Percentiles rank a stretch among this genome's conserved stretches.
Evolutionary conservation across 2,797 vertebrate species (phyloP).

Genomic region (Rhabdophis nuchalis): DNA sequence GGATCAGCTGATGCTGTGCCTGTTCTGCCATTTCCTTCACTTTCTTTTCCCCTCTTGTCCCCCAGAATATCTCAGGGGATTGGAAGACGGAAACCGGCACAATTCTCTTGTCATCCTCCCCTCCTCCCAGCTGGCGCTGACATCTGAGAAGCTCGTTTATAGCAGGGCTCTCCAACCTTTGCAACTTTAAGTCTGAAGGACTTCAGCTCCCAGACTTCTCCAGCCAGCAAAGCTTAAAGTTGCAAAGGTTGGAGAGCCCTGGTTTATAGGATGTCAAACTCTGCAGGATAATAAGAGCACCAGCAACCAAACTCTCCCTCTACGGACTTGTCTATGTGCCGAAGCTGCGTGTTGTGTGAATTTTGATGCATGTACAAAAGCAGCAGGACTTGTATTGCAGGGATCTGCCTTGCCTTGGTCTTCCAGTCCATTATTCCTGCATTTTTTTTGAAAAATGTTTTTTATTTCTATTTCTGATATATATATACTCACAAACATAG

Average conservation of each 20-base stretch:
- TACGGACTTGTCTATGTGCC: background rate
- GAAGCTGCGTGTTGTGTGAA: no score
- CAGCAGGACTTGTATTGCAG: background rate
- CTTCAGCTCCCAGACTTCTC: no score
- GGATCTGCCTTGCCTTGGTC: background rate
- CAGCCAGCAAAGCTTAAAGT: no score
- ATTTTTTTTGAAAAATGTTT: no score
- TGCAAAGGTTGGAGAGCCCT: no score
- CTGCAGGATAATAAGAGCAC: background rate
- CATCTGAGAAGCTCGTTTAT: background rate
- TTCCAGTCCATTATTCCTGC: background rate
- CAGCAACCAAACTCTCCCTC: background rate
- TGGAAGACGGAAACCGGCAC: background rate
- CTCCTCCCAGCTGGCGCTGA: background rate
- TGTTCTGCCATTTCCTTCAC: background rate
- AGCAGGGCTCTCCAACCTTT: no score
- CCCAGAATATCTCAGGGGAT: background rate
- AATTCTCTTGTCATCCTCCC: background rate
- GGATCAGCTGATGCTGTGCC: background rate
- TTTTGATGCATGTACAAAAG: background rate
- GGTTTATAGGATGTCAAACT: background rate
- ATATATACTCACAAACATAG: no score
- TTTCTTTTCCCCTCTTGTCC: background rate
- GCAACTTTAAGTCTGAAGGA: no score
- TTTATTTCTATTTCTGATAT: no score